A percentile compares a stretch with the other conserved stretches of the same genome.
phyloP scores from a whole-genome alignment of 2,888 invertebrate species.

The Ypsolopha sequella region DNA sequence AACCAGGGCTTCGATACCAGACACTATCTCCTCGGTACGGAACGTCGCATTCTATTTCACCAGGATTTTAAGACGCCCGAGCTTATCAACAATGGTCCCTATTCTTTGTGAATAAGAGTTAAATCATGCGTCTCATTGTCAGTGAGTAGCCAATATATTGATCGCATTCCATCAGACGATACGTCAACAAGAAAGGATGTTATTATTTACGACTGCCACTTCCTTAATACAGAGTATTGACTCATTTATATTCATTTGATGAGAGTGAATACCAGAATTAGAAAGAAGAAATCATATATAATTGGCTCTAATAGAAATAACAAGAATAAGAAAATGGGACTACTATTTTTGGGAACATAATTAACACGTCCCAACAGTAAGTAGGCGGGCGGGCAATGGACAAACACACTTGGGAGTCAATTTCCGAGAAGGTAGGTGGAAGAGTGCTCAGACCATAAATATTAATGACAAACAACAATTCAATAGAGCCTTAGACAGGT shows the following conservation, averaged over 20 bases:
- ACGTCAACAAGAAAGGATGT: slow-evolving; percentile 14
- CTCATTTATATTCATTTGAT: background rate
- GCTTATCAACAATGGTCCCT: too few relatives aligned
- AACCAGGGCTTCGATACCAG: slow-evolving; percentile 30
- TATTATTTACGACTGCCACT: background rate
- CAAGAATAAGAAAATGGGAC: background rate
- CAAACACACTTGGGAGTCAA: slow-evolving; percentile 40
- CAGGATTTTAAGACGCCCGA: too few relatives aligned
- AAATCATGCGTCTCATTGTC: slow-evolving; percentile 10
- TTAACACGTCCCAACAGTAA: slow-evolving; percentile 6
- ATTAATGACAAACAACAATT: slow-evolving; percentile 57
- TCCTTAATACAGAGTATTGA: too few relatives aligned
- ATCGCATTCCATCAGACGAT: slow-evolving; percentile 22
- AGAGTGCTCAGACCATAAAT: slow-evolving; percentile 54
- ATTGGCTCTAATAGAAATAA: background rate
- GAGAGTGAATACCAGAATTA: background rate
- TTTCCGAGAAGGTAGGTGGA: slow-evolving; percentile 49
- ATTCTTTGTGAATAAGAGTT: too few relatives aligned
- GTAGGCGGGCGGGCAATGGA: slow-evolving; percentile 32
- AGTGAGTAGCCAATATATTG: slow-evolving; percentile 11
- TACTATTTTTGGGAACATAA: slow-evolving; percentile 1
- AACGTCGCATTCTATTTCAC: slow-evolving; percentile 10
- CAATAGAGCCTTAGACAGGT: slow-evolving; percentile 49
- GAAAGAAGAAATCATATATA: background rate
- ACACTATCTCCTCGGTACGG: slow-evolving; percentile 25